Conservation (phyloP, 2,113 vertebrate genomes). For the Zapus hudsonius region DNA sequence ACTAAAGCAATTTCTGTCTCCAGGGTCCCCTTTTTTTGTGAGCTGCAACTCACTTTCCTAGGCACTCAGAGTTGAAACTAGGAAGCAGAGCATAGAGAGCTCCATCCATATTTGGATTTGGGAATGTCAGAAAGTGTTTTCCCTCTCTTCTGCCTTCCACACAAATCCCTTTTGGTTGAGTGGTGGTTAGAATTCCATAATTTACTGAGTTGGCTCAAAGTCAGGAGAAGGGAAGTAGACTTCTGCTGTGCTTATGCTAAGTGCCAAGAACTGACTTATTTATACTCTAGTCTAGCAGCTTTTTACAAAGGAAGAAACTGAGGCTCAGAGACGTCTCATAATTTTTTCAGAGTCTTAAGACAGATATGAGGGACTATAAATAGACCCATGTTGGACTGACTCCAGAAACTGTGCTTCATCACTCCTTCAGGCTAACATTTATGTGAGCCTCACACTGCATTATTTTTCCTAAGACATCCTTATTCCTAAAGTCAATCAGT, state of each 20-base stretch:
- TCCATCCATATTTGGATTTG: neutral
- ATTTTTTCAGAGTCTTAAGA: slow-evolving; percentile 10
- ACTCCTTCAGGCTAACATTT: neutral
- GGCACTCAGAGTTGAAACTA: neutral
- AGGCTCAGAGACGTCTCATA: neutral
- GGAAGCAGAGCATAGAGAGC: neutral
- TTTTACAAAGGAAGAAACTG: neutral
- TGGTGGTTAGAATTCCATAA: slow-evolving; percentile 32
- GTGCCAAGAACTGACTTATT: neutral
- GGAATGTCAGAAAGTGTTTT: neutral
- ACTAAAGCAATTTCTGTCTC: neutral
- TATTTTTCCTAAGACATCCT: neutral
- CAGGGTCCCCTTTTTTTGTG: neutral
- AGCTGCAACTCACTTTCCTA: neutral
- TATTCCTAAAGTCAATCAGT: neutral
- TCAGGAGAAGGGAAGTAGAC: neutral
- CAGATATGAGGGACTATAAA: neutral
- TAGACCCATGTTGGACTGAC: neutral
- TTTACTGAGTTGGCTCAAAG: slow-evolving; percentile 43
- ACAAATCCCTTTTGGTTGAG: neutral
- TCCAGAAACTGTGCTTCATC: neutral
- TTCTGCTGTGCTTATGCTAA: neutral
- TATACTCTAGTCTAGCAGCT: neutral
- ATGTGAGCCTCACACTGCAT: neutral
- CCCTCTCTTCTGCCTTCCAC: neutral